These are phyloP conservation scores for Muntiacus reevesi DNA, from an alignment of 2,113 vertebrate genomes.

Conservation along the genomic window DNA sequence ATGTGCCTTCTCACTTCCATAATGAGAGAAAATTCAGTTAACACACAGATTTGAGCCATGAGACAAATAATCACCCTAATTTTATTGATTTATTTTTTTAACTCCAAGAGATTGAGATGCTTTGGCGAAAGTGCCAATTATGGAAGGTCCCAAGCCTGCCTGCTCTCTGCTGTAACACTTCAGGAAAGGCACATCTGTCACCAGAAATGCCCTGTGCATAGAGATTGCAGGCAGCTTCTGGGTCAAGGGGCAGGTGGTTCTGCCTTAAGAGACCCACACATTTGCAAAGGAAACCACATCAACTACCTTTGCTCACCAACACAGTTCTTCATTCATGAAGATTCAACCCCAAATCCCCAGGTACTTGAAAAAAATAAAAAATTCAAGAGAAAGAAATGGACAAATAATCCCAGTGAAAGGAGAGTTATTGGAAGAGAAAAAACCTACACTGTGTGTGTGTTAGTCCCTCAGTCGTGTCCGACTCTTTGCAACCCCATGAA, in stretches of 20 bases:
- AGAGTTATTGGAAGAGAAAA: background rate
- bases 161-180: background rate
- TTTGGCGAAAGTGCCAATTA: background rate
- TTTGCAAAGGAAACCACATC: slow-evolving; percentile 24
- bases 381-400: background rate
- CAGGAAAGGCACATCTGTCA: background rate
- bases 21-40: background rate
- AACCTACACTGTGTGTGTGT: background rate
- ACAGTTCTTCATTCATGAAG: background rate
- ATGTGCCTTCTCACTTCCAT: background rate
- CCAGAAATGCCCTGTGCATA: background rate
- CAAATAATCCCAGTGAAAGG: background rate
- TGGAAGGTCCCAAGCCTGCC: too few species aligned
- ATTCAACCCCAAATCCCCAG: background rate
- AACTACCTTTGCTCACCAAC: background rate
- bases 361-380: background rate
- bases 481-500: background rate
- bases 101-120: background rate
- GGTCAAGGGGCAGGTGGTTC: background rate
- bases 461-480: background rate
- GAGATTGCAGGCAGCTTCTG: background rate
- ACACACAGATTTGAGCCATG: background rate
- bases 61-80: background rate
- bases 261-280: background rate
- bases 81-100: background rate